A percentile compares a stretch with the other conserved stretches of the same genome.
Conservation (phyloP, 2,113 vertebrate species). For the Ceyx cyanopectus region DNA sequence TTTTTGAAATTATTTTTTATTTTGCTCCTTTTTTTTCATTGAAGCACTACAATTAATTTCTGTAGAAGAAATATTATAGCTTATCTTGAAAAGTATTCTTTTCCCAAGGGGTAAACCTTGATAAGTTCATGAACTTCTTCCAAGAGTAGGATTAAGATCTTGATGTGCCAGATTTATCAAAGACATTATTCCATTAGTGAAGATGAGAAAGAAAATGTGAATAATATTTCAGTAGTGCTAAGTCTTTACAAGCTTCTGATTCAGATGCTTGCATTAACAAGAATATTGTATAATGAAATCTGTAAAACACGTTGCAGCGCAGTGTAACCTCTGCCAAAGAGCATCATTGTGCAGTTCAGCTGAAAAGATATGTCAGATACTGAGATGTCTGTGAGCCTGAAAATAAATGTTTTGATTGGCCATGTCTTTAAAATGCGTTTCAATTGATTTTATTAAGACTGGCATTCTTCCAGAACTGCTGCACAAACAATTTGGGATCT, state of each 20-base stretch:
- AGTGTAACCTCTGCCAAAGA: not conserved
- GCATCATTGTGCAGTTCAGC: not conserved
- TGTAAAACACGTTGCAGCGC: not conserved
- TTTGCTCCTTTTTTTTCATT: not conserved
- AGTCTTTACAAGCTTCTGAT: conserved; percentile 37
- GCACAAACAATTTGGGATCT: conserved; percentile 17
- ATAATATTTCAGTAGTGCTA: not conserved
- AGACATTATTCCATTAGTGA: not conserved
- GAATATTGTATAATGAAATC: not conserved
- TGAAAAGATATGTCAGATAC: not conserved
- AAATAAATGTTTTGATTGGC: conserved; percentile 55
- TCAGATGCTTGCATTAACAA: conserved; percentile 27
- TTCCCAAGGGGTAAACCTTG: conserved; percentile 7
- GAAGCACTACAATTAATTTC: not conserved
- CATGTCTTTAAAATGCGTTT: not conserved
- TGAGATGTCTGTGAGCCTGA: not conserved
- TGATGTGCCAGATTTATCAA: conserved; percentile 20
- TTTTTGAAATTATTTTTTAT: not conserved
- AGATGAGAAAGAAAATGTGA: conserved; percentile 10
- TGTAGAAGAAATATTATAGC: not conserved
- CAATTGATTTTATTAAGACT: conserved; percentile 26
- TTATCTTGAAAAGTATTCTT: conserved; percentile 17
- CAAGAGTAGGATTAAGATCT: conserved; percentile 7
- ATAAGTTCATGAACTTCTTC: conserved; percentile 52
- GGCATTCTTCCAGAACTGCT: conserved; percentile 38